Base-by-base conservation (phyloP, 2,888 invertebrate genomes). In the Thymelicus lineola region DNA sequence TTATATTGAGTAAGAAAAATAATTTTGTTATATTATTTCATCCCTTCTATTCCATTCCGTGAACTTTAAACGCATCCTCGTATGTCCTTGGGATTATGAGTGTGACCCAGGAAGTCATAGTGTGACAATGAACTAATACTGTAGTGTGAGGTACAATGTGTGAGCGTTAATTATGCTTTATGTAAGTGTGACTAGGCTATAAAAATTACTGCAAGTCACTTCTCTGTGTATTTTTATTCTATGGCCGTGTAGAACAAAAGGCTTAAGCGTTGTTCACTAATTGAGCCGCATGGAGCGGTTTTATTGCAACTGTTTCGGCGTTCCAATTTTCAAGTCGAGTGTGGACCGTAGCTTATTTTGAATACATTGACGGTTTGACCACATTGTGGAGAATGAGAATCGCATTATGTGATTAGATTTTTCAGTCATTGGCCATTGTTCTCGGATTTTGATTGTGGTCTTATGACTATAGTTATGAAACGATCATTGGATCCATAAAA, bases 161-260 rank as follows among this genome's bases (percentile, higher is more conserved):
- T 28, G 28, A 28, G 28, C 28, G 28, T 28, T 2, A 28, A 5
- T 28, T 28, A 28, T 28, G 28, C 3, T 28, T 28, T 28, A 5
- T 28, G 28, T n/a, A n/a, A n/a, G n/a, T 28, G 28, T 28, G 28
- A 28, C 28, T 28, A 28, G 1, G 7, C 38, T 38, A 9, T 9
- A 9, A 38, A 4, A 42, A 12, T 42, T 42, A 3, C 7, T 15
- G 17, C 7, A 48, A 9, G 12, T 9, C n/a, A n/a, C 48, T 15
- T 15, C 17, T 17, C 48, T 17, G 9, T 17, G 15, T 50, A 50
- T 50, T 17, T 50, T 15, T 15, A 9, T 50, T 50, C 15, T 50
- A 50, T 7, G 15, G 15, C 15, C 17, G 48, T 50, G 38, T 7
- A 46, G 60, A 61, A 61, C 60, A 61, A 61, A 62, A 62, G 62